Percentiles rank a stretch among this genome's conserved stretches.
phyloP scores from a whole-genome alignment of 2,888 invertebrate species.

The Himalopsyche tibetana region DNA sequence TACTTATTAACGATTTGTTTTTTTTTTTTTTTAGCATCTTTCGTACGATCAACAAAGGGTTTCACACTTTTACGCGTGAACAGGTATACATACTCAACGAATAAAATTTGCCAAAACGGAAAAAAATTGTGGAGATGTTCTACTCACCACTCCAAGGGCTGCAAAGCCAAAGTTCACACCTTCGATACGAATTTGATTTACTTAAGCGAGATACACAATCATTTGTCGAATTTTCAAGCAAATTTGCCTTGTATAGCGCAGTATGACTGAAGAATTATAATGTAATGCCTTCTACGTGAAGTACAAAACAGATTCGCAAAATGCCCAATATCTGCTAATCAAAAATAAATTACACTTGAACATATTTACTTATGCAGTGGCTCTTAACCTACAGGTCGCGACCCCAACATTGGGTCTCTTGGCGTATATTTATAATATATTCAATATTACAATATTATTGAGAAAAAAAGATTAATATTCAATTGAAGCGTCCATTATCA shows the following conservation, averaged over 20 bases:
- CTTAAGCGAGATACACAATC: constrained; percentile 37
- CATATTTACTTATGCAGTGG: too few species aligned
- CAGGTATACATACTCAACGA: constrained; percentile 46
- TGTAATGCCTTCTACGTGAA: too few species aligned
- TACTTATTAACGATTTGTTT: neutral
- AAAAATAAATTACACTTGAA: too few species aligned
- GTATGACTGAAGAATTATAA: neutral
- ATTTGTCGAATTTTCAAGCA: neutral
- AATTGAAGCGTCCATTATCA: too few species aligned
- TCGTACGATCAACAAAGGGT: constrained; percentile 39
- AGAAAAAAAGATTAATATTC: too few species aligned
- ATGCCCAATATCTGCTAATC: too few species aligned
- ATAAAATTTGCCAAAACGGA: constrained; percentile 48
- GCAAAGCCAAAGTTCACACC: constrained; percentile 50
- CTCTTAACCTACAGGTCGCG: too few species aligned
- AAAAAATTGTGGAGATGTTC: constrained; percentile 54
- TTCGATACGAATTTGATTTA: constrained; percentile 48
- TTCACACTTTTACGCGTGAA: constrained; percentile 14
- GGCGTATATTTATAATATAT: too few species aligned
- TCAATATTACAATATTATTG: too few species aligned
- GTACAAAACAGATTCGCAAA: too few species aligned
- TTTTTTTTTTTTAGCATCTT: constrained; percentile 33
- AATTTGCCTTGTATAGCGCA: neutral
- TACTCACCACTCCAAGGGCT: constrained; percentile 45
- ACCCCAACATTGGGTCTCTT: too few species aligned